phyloP scores from a whole-genome alignment of 1,140 invertebrate genomes.

The Pseudomyrmex sp. region DNA sequence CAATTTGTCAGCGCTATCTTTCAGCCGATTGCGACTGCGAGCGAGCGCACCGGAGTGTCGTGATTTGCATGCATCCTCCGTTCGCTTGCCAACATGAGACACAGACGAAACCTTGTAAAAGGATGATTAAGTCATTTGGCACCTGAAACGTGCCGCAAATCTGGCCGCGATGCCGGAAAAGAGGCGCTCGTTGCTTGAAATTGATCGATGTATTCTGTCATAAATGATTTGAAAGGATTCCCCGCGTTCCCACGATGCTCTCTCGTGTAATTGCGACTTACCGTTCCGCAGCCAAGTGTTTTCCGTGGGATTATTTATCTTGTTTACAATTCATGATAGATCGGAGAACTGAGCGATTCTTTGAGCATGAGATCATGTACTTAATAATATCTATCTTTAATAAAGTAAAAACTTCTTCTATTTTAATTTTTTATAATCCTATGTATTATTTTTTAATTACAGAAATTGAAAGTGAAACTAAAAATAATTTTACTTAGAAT shows the following conservation, averaged over 20 bases:
- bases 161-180: not conserved
- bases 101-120: slow-evolving; percentile 28
- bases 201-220: slow-evolving; percentile 45
- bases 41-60: slow-evolving; percentile 51
- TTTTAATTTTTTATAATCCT: not conserved
- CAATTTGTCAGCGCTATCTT: slow-evolving; percentile 76
- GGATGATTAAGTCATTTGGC: slow-evolving; percentile 67
- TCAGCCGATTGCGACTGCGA: slow-evolving; percentile 54
- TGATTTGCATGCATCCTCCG: slow-evolving; percentile 56
- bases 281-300: not conserved
- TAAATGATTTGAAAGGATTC: slow-evolving; percentile 28
- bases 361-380: not conserved
- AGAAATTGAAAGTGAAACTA: not conserved
- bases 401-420: not conserved
- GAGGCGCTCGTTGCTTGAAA: slow-evolving; percentile 24
- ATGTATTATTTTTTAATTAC: too few species aligned
- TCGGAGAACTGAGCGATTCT: not conserved
- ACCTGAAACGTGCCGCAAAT: slow-evolving; percentile 5
- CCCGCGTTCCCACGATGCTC: slow-evolving; percentile 6
- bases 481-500: slow-evolving; percentile 14
- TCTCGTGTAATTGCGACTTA: slow-evolving; percentile 6
- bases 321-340: not conserved
- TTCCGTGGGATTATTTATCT: slow-evolving; percentile 24
- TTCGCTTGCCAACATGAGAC: slow-evolving; percentile 12
- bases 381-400: not conserved